Evolutionary conservation across 2,113 vertebrate species (phyloP).

Genomic region (Petroica traversi): DNA sequence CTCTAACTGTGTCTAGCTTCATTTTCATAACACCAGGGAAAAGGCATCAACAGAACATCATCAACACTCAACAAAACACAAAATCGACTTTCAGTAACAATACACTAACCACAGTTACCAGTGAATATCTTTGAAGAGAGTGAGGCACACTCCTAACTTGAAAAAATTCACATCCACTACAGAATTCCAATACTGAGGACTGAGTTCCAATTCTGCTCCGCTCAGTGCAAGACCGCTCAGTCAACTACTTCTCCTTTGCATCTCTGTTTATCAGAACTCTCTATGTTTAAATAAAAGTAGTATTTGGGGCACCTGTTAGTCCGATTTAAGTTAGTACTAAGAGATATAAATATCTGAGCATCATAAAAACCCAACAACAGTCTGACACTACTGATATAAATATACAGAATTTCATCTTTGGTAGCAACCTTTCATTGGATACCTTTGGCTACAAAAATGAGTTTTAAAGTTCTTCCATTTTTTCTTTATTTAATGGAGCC

Average conservation of each 20-base stretch:
- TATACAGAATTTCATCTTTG: background rate
- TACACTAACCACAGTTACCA: background rate
- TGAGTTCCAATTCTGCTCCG: background rate
- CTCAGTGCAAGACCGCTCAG: background rate
- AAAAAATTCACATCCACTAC: background rate
- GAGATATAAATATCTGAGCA: background rate
- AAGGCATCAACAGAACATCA: background rate
- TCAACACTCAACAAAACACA: background rate
- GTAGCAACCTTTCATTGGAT: background rate
- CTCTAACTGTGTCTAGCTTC: too few species aligned
- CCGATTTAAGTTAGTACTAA: background rate
- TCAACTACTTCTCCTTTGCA: background rate
- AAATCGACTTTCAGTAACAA: background rate
- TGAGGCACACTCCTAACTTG: background rate
- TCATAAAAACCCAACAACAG: background rate
- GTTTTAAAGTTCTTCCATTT: accelerated
- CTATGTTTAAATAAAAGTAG: background rate
- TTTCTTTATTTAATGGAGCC: background rate
- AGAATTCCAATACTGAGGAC: background rate
- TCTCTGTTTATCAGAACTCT: background rate
- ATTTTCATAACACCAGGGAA: too few species aligned
- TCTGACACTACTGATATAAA: background rate
- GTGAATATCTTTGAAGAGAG: background rate
- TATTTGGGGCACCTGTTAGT: background rate
- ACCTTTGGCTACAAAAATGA: background rate